Base-by-base conservation (phyloP, 1,140 invertebrate species). In the Helicorthomorpha holstii region DNA sequence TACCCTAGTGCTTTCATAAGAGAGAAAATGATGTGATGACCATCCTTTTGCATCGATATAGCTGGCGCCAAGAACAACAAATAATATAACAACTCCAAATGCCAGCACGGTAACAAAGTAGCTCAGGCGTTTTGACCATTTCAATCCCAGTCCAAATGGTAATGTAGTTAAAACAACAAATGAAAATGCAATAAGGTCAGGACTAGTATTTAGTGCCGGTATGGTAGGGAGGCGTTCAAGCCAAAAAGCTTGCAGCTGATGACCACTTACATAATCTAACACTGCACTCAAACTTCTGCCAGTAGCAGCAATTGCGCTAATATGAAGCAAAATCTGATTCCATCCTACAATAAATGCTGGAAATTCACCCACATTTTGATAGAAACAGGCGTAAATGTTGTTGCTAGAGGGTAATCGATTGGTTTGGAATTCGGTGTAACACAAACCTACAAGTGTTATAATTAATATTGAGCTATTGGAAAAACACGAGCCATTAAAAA, bases 311-410 rank as follows among this genome's bases (percentile, higher is more conserved):
- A 56, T n/a, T 2, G 22, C 19, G 12, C 44, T 19, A 1, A 56
- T 29, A 27, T 47, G 12, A 16, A 56, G 27, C 24, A 54, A 21
- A 4, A 56, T 42, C 29, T 46, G 22, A 22, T 23, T 51, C 55
- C 55, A 56, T 2, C 52, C 52, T 21, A 55, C 46, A 16, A 56
- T 29, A 48, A 56, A 56, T 4, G 55, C 52, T 26, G 55, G 48
- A 27, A 56, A 52, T 52, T 56, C 55, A 3, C 55, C 55, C 23
- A 53, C 7, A 10, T 38, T 45, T 16, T 38, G 24, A 51, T 54
- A 54, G 19, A 4, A 45, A 16, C 29, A 34, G 29, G 29, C 7
- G 16, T 34, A 34, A 7, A 34, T 7, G 7, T 4, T 7, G 7
- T 22, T 12, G 4, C 25, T 22, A 25, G 21, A 7, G 44, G 19